Percentiles rank a stretch among this genome's conserved stretches.
Conservation (phyloP, 2,888 invertebrate species). For the Muschampia plurimacula region DNA sequence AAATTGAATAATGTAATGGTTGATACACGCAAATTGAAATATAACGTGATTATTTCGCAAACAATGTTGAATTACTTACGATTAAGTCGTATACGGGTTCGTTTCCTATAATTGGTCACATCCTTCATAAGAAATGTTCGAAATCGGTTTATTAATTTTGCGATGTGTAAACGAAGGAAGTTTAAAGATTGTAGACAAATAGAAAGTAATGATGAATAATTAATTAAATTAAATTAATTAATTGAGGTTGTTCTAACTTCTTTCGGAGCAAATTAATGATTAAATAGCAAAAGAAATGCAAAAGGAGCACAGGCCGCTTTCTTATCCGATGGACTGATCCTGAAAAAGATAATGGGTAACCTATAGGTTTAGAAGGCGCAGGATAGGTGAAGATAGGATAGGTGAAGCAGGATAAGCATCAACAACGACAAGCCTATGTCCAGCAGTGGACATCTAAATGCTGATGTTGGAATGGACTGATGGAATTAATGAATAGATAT, state of each 20-base stretch:
- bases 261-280: background rate
- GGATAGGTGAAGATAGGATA: too few relatives aligned
- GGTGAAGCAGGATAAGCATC: too few relatives aligned
- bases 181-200: background rate
- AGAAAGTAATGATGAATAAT: background rate
- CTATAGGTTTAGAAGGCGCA: too few relatives aligned
- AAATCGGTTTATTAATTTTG: background rate
- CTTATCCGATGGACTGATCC: too few relatives aligned
- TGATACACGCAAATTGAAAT: slow-evolving; percentile 18
- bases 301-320: too few relatives aligned
- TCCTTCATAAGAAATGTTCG: slow-evolving; percentile 21
- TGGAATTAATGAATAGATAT: too few relatives aligned
- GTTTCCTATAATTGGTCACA: slow-evolving; percentile 17
- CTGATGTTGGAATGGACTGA: too few relatives aligned
- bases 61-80: background rate
- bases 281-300: background rate
- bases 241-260: background rate
- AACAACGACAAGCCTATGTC: too few relatives aligned
- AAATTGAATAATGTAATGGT: slow-evolving; percentile 20
- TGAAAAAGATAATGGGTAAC: too few relatives aligned
- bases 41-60: slow-evolving; percentile 20
- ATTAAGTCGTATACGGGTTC: slow-evolving; percentile 15
- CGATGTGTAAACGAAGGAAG: slow-evolving; percentile 2
- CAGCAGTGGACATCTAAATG: too few relatives aligned
- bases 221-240: background rate